Percentiles rank a stretch among this genome's conserved stretches.
Conservation (phyloP, 2,888 invertebrate species). For the Erynnis tages region DNA sequence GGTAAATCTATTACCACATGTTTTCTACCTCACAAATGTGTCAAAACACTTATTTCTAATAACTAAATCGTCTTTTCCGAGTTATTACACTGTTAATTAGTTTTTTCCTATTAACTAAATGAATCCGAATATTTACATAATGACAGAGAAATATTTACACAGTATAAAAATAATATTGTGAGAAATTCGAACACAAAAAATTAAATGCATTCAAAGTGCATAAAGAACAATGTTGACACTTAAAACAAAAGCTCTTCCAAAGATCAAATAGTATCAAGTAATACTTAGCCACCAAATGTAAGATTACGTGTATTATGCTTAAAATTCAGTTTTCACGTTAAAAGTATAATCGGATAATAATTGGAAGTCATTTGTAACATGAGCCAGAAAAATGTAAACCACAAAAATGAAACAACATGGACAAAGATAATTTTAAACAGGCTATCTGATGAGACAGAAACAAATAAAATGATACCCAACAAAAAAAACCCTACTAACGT, state of each 20-base stretch:
- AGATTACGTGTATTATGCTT: no score
- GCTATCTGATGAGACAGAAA: no score
- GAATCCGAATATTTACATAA: constrained; percentile 36
- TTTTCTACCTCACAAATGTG: constrained; percentile 42
- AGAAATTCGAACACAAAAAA: constrained; percentile 7
- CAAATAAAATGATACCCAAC: no score
- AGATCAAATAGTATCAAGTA: not conserved
- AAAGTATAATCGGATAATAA: no score
- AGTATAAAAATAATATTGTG: constrained; percentile 9
- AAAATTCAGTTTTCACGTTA: no score
- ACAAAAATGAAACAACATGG: no score
- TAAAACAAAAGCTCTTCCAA: no score
- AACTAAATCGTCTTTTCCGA: constrained; percentile 47
- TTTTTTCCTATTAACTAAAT: constrained; percentile 25
- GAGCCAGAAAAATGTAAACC: no score
- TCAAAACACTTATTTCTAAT: constrained; percentile 38
- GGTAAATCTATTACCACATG: constrained; percentile 56
- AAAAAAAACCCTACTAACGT: no score
- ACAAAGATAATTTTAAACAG: no score
- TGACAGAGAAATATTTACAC: constrained; percentile 24
- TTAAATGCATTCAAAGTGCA: constrained; percentile 22
- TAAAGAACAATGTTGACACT: not conserved
- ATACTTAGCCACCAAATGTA: constrained; percentile 7
- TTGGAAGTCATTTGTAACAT: no score
- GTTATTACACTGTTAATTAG: not conserved